phyloP scores from a whole-genome alignment of 2,888 invertebrate species.

The Ennomos erosarius region DNA sequence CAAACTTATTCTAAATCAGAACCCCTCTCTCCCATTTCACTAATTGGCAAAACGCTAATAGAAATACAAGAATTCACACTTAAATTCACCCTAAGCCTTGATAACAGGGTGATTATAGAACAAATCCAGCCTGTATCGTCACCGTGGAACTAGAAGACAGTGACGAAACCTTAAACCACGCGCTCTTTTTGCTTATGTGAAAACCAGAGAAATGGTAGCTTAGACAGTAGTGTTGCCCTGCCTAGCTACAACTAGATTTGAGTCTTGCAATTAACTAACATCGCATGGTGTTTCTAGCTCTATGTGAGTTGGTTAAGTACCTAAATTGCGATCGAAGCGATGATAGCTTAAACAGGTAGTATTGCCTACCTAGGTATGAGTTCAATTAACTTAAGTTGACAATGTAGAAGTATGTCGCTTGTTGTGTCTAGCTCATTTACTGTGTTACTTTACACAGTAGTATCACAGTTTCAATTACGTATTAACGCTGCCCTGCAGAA shows the following conservation, averaged over 20 bases:
- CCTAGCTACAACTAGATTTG: no score
- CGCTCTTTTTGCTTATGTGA: no score
- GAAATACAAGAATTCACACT: conserved; percentile 42
- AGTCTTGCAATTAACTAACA: no score
- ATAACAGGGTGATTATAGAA: conserved; percentile 56
- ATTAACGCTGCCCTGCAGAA: conserved; percentile 38
- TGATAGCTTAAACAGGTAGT: no score
- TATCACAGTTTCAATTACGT: conserved; percentile 45
- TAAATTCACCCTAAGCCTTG: conserved; percentile 44
- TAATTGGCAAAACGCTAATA: conserved; percentile 32
- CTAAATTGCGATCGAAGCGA: no score
- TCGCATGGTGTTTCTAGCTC: background rate
- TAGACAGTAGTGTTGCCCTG: no score
- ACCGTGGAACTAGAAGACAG: background rate
- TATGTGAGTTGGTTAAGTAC: no score
- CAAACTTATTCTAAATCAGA: conserved; percentile 1
- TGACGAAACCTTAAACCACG: background rate
- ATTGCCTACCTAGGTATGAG: no score
- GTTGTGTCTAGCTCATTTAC: conserved; percentile 1
- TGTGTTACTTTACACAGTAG: conserved; percentile 16
- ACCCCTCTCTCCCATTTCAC: conserved; percentile 17
- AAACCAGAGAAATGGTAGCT: no score
- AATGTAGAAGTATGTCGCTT: no score
- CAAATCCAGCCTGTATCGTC: conserved; percentile 53
- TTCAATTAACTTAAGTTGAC: no score